Percentiles rank a stretch among this genome's conserved stretches.
These are phyloP conservation scores for Sciurus carolinensis DNA, from an alignment of 2,797 vertebrate species.

Conservation along the genomic window DNA sequence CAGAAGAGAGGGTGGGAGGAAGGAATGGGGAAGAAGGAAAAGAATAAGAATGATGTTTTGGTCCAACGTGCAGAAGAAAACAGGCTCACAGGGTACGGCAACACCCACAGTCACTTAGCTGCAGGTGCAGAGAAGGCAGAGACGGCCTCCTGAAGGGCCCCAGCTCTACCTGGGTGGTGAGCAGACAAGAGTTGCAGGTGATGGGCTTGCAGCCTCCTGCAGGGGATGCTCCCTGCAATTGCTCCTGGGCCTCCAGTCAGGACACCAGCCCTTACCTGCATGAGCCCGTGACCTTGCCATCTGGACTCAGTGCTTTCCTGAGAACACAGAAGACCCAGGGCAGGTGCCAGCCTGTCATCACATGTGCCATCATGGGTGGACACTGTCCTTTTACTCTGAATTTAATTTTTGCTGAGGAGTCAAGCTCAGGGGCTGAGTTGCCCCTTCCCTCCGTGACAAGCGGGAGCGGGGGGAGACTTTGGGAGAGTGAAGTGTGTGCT, in stretches of 20 bases:
- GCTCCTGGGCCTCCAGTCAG: not conserved
- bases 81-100: not conserved
- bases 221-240: rapidly evolving
- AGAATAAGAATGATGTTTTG: not conserved
- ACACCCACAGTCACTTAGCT: not conserved
- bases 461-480: not conserved
- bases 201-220: not conserved
- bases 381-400: not conserved
- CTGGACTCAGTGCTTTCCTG: not conserved
- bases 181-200: not conserved
- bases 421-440: not conserved
- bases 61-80: not conserved
- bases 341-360: not conserved
- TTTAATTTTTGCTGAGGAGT: not conserved
- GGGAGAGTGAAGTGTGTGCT: rapidly evolving
- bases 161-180: not conserved
- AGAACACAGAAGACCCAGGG: not conserved
- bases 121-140: not conserved
- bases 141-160: no score
- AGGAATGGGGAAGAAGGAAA: not conserved
- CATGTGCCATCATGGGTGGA: rapidly evolving
- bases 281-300: rapidly evolving
- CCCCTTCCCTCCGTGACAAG: not conserved
- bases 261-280: not conserved
- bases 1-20: not conserved